These are phyloP conservation scores for Cantharis lateralis DNA, from an alignment of 2,888 invertebrate species.

Conservation along the genomic window DNA sequence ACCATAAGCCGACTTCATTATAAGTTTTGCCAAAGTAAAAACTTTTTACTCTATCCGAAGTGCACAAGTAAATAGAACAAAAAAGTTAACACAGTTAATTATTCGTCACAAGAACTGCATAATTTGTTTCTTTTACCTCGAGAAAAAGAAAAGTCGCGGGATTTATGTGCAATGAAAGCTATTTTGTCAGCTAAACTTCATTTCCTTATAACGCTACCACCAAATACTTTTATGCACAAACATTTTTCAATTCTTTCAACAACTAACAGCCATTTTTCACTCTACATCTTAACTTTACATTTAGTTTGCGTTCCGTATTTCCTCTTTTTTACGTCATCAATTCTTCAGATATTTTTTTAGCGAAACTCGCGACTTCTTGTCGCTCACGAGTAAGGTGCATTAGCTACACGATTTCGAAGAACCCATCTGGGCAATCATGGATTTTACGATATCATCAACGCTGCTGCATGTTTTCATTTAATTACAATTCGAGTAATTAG, in stretches of 20 bases:
- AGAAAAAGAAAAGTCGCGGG: background rate
- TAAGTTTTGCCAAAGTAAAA: background rate
- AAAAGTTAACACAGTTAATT: background rate
- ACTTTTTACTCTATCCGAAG: background rate
- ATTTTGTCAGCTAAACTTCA: background rate
- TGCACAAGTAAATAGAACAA: background rate
- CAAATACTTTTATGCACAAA: background rate
- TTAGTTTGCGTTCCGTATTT: background rate
- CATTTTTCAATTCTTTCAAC: constrained; percentile 3
- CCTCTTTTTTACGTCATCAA: background rate
- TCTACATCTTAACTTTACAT: background rate
- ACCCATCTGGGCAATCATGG: background rate
- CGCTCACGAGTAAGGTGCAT: background rate
- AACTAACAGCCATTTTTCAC: background rate
- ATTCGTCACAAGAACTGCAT: background rate
- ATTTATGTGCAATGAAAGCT: background rate
- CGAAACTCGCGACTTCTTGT: background rate
- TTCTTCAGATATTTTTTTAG: background rate
- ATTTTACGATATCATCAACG: background rate
- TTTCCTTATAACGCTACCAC: background rate
- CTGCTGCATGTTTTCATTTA: constrained; percentile 12
- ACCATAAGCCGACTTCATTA: background rate
- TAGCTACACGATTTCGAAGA: background rate
- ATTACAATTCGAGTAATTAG: constrained; percentile 18
- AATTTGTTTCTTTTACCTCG: background rate